Evolutionary conservation across 2,888 invertebrate genomes (phyloP).

Genomic region (Spisula solida): DNA sequence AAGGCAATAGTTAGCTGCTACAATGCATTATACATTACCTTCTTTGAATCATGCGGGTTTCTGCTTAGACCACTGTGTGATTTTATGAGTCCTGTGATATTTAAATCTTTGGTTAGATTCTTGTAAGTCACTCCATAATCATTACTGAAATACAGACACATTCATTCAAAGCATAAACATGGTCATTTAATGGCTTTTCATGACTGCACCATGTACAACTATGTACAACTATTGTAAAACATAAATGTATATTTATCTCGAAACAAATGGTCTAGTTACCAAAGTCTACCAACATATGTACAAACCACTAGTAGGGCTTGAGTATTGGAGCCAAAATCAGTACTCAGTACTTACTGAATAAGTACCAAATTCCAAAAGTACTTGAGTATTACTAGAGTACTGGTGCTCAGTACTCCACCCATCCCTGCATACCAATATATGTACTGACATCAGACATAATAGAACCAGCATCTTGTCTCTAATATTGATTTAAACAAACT

Average conservation of each 20-base stretch:
- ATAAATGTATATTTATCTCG: neutral
- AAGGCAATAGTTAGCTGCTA: neutral
- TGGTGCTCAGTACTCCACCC: no score
- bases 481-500: no score
- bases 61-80: slow-evolving; percentile 79
- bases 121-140: slow-evolving; percentile 75
- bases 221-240: neutral
- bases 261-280: neutral
- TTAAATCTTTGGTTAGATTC: slow-evolving; percentile 40
- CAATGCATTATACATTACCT: slow-evolving; percentile 65
- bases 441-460: no score
- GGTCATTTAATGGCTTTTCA: no score
- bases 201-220: neutral
- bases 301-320: no score
- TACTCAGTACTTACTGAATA: no score
- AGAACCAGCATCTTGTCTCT: no score
- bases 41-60: slow-evolving; percentile 76
- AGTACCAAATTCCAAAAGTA: no score
- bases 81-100: slow-evolving; percentile 64
- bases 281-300: no score
- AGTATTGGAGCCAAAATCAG: no score
- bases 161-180: neutral
- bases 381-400: no score
- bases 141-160: slow-evolving; percentile 67
- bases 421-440: no score